Conservation (phyloP, 1,140 invertebrate genomes). For the Aphelinus certus region DNA sequence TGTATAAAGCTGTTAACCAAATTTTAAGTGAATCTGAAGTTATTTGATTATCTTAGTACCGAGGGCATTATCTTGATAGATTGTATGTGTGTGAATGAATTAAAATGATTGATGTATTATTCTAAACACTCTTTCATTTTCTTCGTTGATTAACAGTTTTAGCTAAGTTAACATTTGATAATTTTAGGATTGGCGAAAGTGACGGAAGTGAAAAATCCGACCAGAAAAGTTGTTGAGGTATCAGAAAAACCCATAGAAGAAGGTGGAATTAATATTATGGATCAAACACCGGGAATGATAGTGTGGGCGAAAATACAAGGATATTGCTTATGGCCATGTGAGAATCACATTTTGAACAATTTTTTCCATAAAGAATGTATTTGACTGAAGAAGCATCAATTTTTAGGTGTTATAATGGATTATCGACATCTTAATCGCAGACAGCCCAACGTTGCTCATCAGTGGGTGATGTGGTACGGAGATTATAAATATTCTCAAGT, state of each 20-base stretch:
- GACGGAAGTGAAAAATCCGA: conserved; percentile 34
- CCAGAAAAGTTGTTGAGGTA: conserved; percentile 40
- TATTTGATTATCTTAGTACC: too few species aligned
- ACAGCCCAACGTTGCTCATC: conserved; percentile 56
- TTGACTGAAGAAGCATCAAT: conserved; percentile 8
- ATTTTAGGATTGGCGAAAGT: conserved; percentile 26
- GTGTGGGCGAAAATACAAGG: conserved; percentile 58
- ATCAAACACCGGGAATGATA: conserved; percentile 56
- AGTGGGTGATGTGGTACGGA: conserved; percentile 64
- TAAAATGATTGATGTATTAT: too few species aligned
- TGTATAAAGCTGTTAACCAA: too few species aligned
- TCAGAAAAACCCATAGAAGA: conserved; percentile 22
- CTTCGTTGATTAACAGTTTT: too few species aligned
- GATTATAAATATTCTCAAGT: conserved; percentile 58
- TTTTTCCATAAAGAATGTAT: conserved; percentile 9
- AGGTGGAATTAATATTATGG: conserved; percentile 48
- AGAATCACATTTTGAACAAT: conserved; percentile 3
- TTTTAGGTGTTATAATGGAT: conserved; percentile 58
- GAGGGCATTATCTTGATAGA: too few species aligned
- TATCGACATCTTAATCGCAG: conserved; percentile 55
- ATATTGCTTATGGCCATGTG: conserved; percentile 60
- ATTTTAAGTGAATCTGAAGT: too few species aligned
- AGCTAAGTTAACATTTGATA: not conserved
- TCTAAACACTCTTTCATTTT: too few species aligned
- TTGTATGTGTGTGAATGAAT: too few species aligned